phyloP scores from a whole-genome alignment of 2,113 vertebrate species.

The Cryptotis parvus region DNA sequence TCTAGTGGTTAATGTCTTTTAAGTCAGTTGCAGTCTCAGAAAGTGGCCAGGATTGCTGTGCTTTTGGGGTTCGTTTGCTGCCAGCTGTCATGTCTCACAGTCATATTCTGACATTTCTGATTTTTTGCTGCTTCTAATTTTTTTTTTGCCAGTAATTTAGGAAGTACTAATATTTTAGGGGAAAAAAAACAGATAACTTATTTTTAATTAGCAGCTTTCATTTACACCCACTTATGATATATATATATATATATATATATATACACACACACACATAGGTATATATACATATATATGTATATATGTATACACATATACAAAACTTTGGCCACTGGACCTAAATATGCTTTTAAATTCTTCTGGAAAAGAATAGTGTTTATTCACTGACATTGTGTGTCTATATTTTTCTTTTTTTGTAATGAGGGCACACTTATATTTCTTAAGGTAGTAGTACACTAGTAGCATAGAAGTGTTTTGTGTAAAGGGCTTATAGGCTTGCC shows the following conservation, averaged over 20 bases:
- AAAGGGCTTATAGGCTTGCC: neutral
- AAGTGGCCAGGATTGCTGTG: neutral
- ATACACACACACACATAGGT: too few relatives aligned
- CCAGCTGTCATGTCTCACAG: conserved; percentile 25
- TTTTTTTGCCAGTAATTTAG: neutral
- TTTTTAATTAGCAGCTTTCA: neutral
- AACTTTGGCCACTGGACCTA: neutral
- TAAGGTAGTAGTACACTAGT: neutral
- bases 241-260: too few relatives aligned
- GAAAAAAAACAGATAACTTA: conserved; percentile 36
- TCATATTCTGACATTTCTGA: neutral
- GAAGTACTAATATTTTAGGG: neutral
- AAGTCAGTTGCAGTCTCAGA: conserved; percentile 34
- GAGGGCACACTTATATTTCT: neutral
- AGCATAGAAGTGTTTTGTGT: neutral
- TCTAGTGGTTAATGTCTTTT: conserved; percentile 12
- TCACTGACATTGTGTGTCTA: neutral
- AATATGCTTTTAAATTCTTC: neutral
- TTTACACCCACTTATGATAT: neutral
- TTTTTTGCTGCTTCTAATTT: conserved; percentile 34
- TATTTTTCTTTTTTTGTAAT: neutral
- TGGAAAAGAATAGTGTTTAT: neutral
- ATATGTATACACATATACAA: neutral
- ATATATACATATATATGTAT: too few relatives aligned
- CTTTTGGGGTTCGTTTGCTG: conserved; percentile 45